Conservation (phyloP, 2,113 vertebrate genomes). For the Tinamus guttatus region DNA sequence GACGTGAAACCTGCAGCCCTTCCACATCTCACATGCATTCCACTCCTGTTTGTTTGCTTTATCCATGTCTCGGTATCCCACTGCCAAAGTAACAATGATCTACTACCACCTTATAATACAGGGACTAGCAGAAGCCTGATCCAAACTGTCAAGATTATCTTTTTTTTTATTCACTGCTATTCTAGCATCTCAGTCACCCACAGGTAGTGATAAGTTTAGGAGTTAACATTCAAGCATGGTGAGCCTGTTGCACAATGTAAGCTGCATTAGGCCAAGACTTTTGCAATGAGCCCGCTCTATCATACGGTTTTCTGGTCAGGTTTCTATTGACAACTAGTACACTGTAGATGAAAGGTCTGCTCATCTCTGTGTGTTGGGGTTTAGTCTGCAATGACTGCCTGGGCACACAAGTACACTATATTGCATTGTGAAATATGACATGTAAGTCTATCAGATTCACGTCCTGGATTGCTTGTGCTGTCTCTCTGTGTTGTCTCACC, state of each 20-base stretch:
- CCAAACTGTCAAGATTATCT: background rate
- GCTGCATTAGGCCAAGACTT: background rate
- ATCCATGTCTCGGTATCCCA: background rate
- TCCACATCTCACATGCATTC: background rate
- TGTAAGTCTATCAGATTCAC: background rate
- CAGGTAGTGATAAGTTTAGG: background rate
- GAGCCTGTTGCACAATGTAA: background rate
- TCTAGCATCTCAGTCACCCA: background rate
- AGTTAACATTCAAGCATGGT: background rate
- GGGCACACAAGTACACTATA: rapidly evolving
- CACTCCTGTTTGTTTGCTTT: background rate
- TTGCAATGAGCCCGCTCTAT: background rate
- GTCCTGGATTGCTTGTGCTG: background rate
- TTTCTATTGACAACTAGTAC: background rate
- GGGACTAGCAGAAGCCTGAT: background rate
- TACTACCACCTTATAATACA: background rate
- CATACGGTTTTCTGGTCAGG: background rate
- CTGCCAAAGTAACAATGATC: background rate
- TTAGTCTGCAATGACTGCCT: background rate
- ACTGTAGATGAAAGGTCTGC: background rate
- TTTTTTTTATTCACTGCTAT: background rate
- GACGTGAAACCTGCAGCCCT: background rate
- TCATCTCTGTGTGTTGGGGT: background rate
- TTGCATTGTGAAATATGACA: background rate
- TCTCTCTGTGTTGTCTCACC: background rate